phyloP scores from a whole-genome alignment of 2,888 invertebrate species.

The Lasioglossum morio region DNA sequence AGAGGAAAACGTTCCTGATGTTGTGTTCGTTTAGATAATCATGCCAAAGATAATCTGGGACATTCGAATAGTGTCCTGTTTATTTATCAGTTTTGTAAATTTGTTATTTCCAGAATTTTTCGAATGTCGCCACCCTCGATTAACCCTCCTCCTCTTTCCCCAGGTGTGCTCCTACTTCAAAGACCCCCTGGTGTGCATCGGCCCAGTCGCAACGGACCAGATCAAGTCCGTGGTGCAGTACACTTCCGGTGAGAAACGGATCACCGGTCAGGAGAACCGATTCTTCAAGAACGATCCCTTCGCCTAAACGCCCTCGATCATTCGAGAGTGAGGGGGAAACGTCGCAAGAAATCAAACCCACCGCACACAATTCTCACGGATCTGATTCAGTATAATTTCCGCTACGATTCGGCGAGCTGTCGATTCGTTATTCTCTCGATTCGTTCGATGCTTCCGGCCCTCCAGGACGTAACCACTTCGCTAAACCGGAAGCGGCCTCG shows the following conservation, averaged over 20 bases:
- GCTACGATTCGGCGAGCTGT: slow-evolving; percentile 47
- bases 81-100: too few species aligned
- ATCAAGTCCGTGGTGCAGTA: slow-evolving; percentile 90
- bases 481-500: not conserved
- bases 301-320: slow-evolving; percentile 71
- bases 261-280: slow-evolving; percentile 86
- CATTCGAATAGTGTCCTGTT: too few species aligned
- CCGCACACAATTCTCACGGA: slow-evolving; percentile 31
- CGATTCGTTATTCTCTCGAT: slow-evolving; percentile 50
- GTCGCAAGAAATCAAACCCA: slow-evolving; percentile 59
- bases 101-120: too few species aligned
- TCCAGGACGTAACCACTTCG: not conserved
- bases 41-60: too few species aligned
- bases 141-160: slow-evolving; percentile 37
- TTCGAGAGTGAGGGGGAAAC: slow-evolving; percentile 31
- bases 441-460: slow-evolving; percentile 38
- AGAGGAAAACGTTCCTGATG: too few species aligned
- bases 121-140: not conserved
- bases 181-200: slow-evolving; percentile 94
- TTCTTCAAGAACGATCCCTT: slow-evolving; percentile 80
- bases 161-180: slow-evolving; percentile 97
- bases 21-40: too few species aligned
- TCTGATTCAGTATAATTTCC: slow-evolving; percentile 32
- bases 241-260: slow-evolving; percentile 93
- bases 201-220: slow-evolving; percentile 92